These are phyloP conservation scores for Macropis europaea DNA, from an alignment of 2,888 invertebrate species.

Conservation along the genomic window DNA sequence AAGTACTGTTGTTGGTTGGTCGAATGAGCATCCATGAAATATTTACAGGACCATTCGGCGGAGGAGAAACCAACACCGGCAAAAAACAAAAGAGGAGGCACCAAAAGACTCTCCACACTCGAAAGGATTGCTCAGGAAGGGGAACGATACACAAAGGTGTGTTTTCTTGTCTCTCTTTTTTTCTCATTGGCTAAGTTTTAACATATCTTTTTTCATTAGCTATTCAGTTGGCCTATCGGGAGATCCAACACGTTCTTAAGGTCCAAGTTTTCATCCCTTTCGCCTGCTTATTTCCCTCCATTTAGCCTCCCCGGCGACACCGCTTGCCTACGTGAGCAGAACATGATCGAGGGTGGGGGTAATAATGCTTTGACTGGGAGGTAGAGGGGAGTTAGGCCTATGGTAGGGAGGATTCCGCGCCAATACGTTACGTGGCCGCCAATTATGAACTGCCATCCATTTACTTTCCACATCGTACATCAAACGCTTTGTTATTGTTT, in stretches of 20 bases:
- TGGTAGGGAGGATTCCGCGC: constrained; percentile 51
- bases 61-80: constrained; percentile 74
- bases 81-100: constrained; percentile 80
- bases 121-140: constrained; percentile 81
- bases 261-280: constrained; percentile 48
- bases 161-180: constrained; percentile 2
- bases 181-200: no score
- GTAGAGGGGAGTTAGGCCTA: constrained; percentile 24
- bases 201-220: background rate
- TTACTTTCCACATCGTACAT: background rate
- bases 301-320: constrained; percentile 58
- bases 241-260: constrained; percentile 25
- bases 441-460: constrained; percentile 55
- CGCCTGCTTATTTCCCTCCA: constrained; percentile 54
- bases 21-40: background rate
- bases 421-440: constrained; percentile 63
- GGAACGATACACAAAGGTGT: constrained; percentile 81
- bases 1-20: no score
- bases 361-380: constrained; percentile 27
- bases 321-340: constrained; percentile 54
- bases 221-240: background rate
- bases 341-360: constrained; percentile 49
- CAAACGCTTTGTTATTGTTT: constrained; percentile 8
- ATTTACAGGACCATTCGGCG: constrained; percentile 72
- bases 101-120: constrained; percentile 80